Conservation (phyloP, 2,888 invertebrate species). For the Rhogogaster chlorosoma region DNA sequence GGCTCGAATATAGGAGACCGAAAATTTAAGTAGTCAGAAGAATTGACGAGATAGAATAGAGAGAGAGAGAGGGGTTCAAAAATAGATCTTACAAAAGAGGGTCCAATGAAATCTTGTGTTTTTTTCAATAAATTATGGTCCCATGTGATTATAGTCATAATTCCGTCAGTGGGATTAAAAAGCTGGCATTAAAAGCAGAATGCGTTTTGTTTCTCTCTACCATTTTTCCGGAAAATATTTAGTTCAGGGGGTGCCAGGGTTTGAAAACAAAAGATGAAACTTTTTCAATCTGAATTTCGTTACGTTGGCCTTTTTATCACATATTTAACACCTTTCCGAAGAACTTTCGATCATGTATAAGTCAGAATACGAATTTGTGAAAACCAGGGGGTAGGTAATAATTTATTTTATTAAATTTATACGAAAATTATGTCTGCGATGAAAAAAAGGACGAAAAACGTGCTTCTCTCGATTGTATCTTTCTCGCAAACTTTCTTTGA, state of each 20-base stretch:
- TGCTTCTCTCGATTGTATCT: neutral
- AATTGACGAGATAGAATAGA: constrained; percentile 54
- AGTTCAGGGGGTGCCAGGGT: too few relatives aligned
- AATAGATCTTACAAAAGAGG: neutral
- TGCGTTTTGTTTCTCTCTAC: too few relatives aligned
- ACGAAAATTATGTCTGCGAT: neutral
- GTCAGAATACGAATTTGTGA: neutral
- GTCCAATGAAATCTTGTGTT: neutral
- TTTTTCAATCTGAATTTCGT: too few relatives aligned
- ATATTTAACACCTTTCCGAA: too few relatives aligned
- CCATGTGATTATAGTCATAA: neutral
- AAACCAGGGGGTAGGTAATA: neutral
- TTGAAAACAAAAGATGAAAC: too few relatives aligned
- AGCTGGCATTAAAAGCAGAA: too few relatives aligned
- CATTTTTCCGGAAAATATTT: too few relatives aligned
- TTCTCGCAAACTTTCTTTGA: neutral
- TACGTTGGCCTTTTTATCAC: too few relatives aligned
- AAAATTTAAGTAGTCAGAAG: constrained; percentile 36
- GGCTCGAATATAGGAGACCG: constrained; percentile 39
- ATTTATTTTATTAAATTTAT: neutral
- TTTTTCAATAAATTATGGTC: neutral
- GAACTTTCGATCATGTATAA: neutral
- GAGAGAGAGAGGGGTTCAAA: neutral
- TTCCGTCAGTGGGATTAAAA: neutral
- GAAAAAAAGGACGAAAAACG: neutral